These are phyloP conservation scores for Drosophila meridiana DNA, from an alignment of 2,888 invertebrate genomes.

Conservation along the genomic window DNA sequence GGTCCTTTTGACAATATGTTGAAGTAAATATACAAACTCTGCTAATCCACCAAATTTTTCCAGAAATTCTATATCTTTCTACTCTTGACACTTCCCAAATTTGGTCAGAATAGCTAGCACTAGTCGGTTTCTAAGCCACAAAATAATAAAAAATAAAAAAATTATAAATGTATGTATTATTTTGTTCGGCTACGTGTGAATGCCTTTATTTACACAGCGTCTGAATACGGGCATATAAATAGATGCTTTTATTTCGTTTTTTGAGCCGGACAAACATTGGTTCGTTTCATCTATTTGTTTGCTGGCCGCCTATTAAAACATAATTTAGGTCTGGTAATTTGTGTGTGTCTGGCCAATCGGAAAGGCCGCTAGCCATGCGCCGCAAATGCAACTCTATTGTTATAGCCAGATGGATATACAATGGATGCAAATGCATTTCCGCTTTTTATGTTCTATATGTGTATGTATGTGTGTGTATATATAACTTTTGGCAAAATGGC, in stretches of 20 bases:
- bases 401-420: slow-evolving; percentile 21
- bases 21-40: not conserved
- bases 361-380: slow-evolving; percentile 33
- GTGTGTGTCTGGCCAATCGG: slow-evolving; percentile 41
- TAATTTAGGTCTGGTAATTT: slow-evolving; percentile 60
- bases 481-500: slow-evolving; percentile 33
- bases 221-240: not conserved
- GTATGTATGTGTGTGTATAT: not conserved
- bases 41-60: not conserved
- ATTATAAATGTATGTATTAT: not conserved
- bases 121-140: not conserved
- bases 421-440: slow-evolving; percentile 46
- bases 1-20: not conserved
- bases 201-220: slow-evolving; percentile 37
- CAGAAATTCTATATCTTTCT: not conserved
- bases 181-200: not conserved
- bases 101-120: too few species aligned
- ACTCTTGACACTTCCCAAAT: not conserved
- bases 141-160: not conserved
- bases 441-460: slow-evolving; percentile 13
- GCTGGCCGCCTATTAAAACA: slow-evolving; percentile 58
- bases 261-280: slow-evolving; percentile 12
- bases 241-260: slow-evolving; percentile 63
- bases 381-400: slow-evolving; percentile 62
- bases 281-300: slow-evolving; percentile 32